Evolutionary conservation across 1,140 invertebrate genomes (phyloP).

Genomic region (Dolichoris vasculosae): DNA sequence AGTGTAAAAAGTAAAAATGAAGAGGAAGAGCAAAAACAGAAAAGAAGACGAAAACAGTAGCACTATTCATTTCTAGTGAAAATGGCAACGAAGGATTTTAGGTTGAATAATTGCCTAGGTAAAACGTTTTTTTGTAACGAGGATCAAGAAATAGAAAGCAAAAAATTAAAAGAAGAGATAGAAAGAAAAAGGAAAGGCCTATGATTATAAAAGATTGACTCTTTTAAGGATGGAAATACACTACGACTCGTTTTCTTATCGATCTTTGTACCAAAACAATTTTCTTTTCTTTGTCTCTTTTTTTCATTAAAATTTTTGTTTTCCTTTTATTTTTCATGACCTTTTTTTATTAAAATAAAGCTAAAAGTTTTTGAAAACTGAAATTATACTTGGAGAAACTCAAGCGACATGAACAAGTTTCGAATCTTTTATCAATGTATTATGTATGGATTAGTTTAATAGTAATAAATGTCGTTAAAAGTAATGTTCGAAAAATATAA

Average conservation of each 20-base stretch:
- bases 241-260: background rate
- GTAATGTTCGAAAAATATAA: background rate
- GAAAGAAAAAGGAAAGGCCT: background rate
- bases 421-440: background rate
- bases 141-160: slow-evolving; percentile 6
- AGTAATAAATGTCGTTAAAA: background rate
- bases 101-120: slow-evolving; percentile 8
- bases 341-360: background rate
- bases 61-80: background rate
- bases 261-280: slow-evolving; percentile 31
- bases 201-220: background rate
- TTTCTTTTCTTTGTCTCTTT: slow-evolving; percentile 15
- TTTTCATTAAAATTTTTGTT: slow-evolving; percentile 14
- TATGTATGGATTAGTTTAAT: background rate
- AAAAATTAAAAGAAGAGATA: background rate
- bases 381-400: slow-evolving; percentile 18
- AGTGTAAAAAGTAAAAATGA: background rate
- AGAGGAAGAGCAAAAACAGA: slow-evolving; percentile 5
- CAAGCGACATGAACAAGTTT: too few species aligned
- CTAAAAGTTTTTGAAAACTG: background rate
- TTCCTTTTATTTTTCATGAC: background rate
- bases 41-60: background rate
- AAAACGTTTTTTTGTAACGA: slow-evolving; percentile 22
- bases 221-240: background rate
- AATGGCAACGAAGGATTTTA: background rate